phyloP scores from a whole-genome alignment of 1,140 invertebrate genomes.

The Platyscapa corneri region DNA sequence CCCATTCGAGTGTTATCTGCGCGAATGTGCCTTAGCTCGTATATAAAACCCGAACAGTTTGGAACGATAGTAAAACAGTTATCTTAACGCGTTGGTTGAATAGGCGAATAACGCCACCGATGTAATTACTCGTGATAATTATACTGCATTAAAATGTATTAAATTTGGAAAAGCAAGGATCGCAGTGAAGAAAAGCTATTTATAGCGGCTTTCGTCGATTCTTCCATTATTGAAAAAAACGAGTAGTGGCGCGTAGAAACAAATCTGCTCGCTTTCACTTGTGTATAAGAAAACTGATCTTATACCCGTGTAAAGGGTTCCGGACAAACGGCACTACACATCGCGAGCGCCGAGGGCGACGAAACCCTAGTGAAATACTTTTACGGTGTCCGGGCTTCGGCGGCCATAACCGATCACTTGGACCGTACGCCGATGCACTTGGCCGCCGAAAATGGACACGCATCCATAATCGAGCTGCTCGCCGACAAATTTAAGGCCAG shows the following conservation, averaged over 20 bases:
- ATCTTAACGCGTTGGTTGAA: not conserved
- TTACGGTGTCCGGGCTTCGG: slow-evolving; percentile 93
- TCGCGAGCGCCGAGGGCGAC: slow-evolving; percentile 96
- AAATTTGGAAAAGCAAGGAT: too few relatives aligned
- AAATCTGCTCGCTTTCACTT: too few relatives aligned
- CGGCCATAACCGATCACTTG: slow-evolving; percentile 94
- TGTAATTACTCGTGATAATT: not conserved
- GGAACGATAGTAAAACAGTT: not conserved
- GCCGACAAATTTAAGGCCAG: slow-evolving; percentile 98
- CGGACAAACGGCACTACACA: slow-evolving; percentile 94
- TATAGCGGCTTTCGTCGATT: too few relatives aligned
- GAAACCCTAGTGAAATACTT: slow-evolving; percentile 96
- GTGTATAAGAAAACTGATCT: too few relatives aligned
- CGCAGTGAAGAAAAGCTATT: too few relatives aligned
- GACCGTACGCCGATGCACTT: slow-evolving; percentile 97
- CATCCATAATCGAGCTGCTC: slow-evolving; percentile 94
- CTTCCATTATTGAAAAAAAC: too few relatives aligned
- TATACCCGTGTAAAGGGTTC: slow-evolving; percentile 84
- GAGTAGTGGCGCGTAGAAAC: too few relatives aligned
- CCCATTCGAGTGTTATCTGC: not conserved
- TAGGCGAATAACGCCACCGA: not conserved
- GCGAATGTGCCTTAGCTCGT: not conserved
- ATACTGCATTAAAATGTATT: not conserved
- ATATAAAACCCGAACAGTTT: not conserved
- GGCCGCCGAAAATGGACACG: slow-evolving; percentile 97